Conservation (phyloP, 2,888 invertebrate genomes). For the Idaea straminata region DNA sequence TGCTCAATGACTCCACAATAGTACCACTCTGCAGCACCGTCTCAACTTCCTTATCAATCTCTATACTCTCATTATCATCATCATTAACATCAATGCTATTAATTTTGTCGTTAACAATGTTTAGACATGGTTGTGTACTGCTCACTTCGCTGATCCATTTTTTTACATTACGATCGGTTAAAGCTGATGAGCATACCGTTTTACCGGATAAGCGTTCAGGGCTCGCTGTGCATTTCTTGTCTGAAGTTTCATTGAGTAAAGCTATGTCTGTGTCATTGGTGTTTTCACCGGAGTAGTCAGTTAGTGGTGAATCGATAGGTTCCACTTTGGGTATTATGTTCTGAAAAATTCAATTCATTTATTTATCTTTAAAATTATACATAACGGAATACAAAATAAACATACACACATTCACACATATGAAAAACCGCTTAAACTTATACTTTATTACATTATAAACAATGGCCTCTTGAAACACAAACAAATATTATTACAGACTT, state of each 20-base stretch:
- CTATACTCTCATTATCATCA: conserved; percentile 63
- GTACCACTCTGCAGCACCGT: conserved; percentile 73
- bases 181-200: conserved; percentile 33
- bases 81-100: conserved; percentile 41
- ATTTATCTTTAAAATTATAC: background rate
- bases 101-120: conserved; percentile 47
- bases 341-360: conserved; percentile 36
- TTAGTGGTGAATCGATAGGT: conserved; percentile 64
- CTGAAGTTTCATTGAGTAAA: conserved; percentile 52
- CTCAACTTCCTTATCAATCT: conserved; percentile 75
- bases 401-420: too few species aligned
- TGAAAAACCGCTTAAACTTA: too few species aligned
- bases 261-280: conserved; percentile 68
- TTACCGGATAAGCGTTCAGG: conserved; percentile 49
- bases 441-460: too few species aligned
- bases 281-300: conserved; percentile 68
- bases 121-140: conserved; percentile 68
- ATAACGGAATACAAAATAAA: too few species aligned
- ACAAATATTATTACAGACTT: too few species aligned
- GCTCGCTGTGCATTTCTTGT: conserved; percentile 54
- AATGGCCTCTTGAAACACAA: too few species aligned
- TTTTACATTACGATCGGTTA: conserved; percentile 50
- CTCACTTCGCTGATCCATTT: conserved; percentile 72
- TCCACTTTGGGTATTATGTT: conserved; percentile 66
- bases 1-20: conserved; percentile 69